Conservation (phyloP, 2,797 vertebrate genomes). For the Falco berigora region DNA sequence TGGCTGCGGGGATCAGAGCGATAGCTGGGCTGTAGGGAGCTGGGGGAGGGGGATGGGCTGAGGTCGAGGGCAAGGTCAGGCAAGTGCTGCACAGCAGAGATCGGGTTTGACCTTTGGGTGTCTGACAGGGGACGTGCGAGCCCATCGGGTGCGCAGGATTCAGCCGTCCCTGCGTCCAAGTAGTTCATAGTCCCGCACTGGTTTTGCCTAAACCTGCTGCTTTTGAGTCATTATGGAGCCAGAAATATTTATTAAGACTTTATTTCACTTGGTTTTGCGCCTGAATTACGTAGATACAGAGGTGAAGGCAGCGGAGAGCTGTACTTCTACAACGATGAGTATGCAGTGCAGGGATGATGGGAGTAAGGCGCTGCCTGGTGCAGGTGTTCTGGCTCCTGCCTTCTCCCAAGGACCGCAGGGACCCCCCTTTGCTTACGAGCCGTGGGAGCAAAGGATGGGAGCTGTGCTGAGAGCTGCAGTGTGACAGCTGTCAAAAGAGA, state of each 20-base stretch:
- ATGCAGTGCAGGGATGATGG: neutral
- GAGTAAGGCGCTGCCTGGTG: neutral
- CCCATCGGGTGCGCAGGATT: neutral
- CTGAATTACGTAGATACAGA: neutral
- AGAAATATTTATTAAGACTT: neutral
- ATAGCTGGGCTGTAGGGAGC: neutral
- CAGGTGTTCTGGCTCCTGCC: neutral
- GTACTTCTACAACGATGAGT: neutral
- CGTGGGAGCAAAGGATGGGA: neutral
- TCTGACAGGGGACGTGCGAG: rapidly evolving
- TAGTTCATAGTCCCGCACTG: neutral
- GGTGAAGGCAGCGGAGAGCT: neutral
- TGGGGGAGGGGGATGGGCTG: neutral
- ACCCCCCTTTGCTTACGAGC: neutral
- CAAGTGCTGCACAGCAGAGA: neutral
- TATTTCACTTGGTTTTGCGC: neutral
- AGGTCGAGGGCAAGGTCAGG: neutral
- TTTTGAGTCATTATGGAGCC: neutral
- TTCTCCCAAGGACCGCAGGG: neutral
- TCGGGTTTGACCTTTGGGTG: neutral
- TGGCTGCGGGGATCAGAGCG: neutral
- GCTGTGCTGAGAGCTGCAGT: neutral
- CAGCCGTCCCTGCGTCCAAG: neutral
- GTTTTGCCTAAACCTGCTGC: neutral
- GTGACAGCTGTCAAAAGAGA: neutral